Evolutionary conservation across 2,888 invertebrate species (phyloP).

Genomic region (Stenurella melanura): DNA sequence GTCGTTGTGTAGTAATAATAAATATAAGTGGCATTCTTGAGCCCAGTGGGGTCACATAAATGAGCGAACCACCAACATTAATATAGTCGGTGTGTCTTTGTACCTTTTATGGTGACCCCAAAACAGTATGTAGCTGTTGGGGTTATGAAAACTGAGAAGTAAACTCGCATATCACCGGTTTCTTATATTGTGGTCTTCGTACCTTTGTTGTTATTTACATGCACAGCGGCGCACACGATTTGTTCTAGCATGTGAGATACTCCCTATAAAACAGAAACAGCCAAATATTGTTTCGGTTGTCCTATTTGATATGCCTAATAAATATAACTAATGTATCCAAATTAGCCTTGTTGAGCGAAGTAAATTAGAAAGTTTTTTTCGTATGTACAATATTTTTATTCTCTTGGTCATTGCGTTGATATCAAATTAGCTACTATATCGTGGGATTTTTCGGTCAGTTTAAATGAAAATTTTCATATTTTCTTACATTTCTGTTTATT

Average conservation of each 20-base stretch:
- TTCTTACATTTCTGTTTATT: too few relatives aligned
- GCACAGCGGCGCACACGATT: conserved; percentile 5
- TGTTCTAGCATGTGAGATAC: not conserved
- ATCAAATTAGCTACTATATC: too few relatives aligned
- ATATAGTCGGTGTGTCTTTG: conserved; percentile 28
- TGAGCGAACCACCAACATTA: conserved; percentile 38
- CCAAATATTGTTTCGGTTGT: not conserved
- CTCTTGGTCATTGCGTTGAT: too few relatives aligned
- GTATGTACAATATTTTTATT: too few relatives aligned
- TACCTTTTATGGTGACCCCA: conserved; percentile 33
- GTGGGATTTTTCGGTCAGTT: too few relatives aligned
- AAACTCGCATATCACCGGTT: conserved; percentile 2
- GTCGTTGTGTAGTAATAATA: conserved; percentile 10
- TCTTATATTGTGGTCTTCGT: conserved; percentile 7
- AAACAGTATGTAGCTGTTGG: conserved; percentile 24
- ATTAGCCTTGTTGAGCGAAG: too few relatives aligned
- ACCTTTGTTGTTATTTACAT: conserved; percentile 9
- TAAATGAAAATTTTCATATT: too few relatives aligned
- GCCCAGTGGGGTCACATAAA: conserved; percentile 34
- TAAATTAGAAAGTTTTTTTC: too few relatives aligned
- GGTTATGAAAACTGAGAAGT: conserved; percentile 35
- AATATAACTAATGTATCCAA: too few relatives aligned
- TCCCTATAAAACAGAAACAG: not conserved
- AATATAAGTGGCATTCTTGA: conserved; percentile 34
- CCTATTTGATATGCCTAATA: too few relatives aligned